These are phyloP conservation scores for Dryadula phaetusa DNA, from an alignment of 2,888 invertebrate species.

Conservation along the genomic window DNA sequence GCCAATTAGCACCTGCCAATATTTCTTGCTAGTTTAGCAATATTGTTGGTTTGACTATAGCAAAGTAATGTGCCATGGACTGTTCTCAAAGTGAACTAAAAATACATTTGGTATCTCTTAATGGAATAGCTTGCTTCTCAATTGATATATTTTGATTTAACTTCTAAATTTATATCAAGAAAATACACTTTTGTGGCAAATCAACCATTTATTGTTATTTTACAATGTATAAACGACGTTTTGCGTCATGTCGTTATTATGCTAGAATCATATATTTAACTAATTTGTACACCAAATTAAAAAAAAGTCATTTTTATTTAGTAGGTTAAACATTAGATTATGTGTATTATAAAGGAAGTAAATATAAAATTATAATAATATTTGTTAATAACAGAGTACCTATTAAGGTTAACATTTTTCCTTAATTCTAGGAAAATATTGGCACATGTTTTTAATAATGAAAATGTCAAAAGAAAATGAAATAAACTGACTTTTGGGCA, in stretches of 20 bases:
- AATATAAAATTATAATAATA: neutral
- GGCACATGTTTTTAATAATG: neutral
- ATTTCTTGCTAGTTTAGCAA: neutral
- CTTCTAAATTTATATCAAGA: neutral
- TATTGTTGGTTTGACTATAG: neutral
- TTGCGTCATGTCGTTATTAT: neutral
- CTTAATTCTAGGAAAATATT: neutral
- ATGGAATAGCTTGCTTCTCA: neutral
- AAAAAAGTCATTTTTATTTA: no score
- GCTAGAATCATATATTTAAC: no score
- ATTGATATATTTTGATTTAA: neutral
- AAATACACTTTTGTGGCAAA: neutral
- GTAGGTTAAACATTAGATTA: no score
- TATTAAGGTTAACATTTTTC: neutral
- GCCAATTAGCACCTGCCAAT: slow-evolving; percentile 2
- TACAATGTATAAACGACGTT: neutral
- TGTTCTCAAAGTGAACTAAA: neutral
- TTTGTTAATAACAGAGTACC: neutral
- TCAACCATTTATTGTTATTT: neutral
- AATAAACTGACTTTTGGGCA: neutral
- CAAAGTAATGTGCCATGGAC: neutral
- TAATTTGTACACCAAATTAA: no score
- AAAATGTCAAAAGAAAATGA: slow-evolving; percentile 3
- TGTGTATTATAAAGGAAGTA: no score
- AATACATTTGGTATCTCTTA: neutral